phyloP scores from a whole-genome alignment of 1,140 invertebrate genomes.

The Bombus turneri region DNA sequence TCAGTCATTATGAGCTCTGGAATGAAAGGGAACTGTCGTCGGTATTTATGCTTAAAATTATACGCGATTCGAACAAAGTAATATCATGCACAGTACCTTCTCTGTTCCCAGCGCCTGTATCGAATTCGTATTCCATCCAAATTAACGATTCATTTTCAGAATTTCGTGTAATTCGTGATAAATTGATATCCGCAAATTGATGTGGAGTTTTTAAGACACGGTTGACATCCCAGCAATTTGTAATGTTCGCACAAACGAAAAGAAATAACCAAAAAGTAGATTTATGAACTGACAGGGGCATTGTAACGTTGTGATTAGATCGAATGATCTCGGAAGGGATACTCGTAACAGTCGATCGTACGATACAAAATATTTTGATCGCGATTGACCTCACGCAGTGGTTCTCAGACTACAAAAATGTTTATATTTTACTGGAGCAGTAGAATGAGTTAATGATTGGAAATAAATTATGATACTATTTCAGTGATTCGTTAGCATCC shows the following conservation, averaged over 20 bases:
- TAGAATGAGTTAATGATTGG: not conserved
- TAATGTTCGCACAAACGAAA: slow-evolving; percentile 3
- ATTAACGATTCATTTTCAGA: slow-evolving; percentile 35
- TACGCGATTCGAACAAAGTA: no score
- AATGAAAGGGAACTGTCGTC: not conserved
- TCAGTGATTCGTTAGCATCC: no score
- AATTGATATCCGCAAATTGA: not conserved
- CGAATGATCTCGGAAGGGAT: not conserved
- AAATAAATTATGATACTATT: not conserved
- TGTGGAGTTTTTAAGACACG: slow-evolving; percentile 7
- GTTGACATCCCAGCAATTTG: slow-evolving; percentile 14
- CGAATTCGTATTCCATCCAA: slow-evolving; percentile 70
- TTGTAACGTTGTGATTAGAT: slow-evolving; percentile 3
- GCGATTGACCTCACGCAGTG: not conserved
- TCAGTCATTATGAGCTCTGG: slow-evolving; percentile 65
- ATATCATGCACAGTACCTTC: slow-evolving; percentile 61
- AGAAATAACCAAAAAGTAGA: slow-evolving; percentile 17
- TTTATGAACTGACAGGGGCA: slow-evolving; percentile 6
- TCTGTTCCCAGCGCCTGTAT: slow-evolving; percentile 66
- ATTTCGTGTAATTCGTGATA: not conserved
- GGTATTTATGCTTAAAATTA: no score
- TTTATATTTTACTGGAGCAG: not conserved
- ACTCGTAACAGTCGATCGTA: not conserved
- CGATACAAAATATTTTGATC: slow-evolving; percentile 58
- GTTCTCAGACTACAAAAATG: not conserved